A percentile compares a stretch with the other conserved stretches of the same genome.
Evolutionary conservation across 2,797 vertebrate genomes (phyloP).

Genomic region (Cephalopachus bancanus): DNA sequence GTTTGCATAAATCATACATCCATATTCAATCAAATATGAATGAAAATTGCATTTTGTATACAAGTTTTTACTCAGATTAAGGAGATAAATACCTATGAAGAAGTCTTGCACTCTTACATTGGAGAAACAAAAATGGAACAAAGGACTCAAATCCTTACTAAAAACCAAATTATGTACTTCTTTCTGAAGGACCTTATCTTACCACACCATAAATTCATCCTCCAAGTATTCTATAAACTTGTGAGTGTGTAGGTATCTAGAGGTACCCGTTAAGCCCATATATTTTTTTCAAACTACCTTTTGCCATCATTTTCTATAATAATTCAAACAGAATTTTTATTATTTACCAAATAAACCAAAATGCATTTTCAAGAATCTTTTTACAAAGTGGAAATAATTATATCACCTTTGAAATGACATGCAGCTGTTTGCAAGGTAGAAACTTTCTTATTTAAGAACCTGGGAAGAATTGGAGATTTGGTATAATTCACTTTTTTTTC

Average conservation of each 20-base stretch:
- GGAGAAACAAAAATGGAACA: background rate
- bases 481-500: fast-evolving
- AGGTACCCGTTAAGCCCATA: background rate
- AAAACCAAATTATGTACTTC: background rate
- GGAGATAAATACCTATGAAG: background rate
- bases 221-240: background rate
- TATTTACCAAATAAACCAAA: background rate
- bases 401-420: background rate
- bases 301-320: background rate
- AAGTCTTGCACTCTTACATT: background rate
- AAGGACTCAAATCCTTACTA: background rate
- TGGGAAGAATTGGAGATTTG: background rate
- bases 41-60: background rate
- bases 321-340: constrained; percentile 20
- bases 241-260: background rate
- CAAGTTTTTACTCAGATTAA: background rate
- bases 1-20: fast-evolving
- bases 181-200: background rate
- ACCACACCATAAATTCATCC: background rate
- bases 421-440: background rate
- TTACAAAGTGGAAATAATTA: constrained; percentile 5
- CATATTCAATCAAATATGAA: background rate
- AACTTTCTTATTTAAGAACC: background rate
- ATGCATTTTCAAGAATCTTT: background rate
- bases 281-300: background rate